Conservation (phyloP, 2,888 invertebrate genomes). For the Drosophila multiciliata region DNA sequence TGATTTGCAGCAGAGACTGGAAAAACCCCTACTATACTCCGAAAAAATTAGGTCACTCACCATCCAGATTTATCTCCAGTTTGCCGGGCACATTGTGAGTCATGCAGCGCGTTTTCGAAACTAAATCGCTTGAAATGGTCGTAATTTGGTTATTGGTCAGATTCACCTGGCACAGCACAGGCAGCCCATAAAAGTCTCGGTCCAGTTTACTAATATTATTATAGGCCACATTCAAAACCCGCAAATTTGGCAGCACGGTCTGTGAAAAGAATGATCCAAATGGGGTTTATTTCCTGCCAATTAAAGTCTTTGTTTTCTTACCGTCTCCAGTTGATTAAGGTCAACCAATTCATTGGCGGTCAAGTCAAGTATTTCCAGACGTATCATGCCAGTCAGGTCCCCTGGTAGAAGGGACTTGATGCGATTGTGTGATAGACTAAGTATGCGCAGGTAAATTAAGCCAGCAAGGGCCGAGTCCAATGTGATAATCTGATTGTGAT, state of each 20-base stretch:
- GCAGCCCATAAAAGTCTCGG: conserved; percentile 93
- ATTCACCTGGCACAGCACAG: conserved; percentile 92
- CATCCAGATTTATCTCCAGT: conserved; percentile 91
- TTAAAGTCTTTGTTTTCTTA: conserved; percentile 81
- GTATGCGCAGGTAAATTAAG: conserved; percentile 89
- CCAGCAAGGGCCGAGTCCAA: conserved; percentile 92
- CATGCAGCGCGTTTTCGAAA: conserved; percentile 92
- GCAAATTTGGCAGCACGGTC: conserved; percentile 92
- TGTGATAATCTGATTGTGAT: conserved; percentile 90
- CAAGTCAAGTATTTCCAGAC: conserved; percentile 90
- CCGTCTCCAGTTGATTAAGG: conserved; percentile 93
- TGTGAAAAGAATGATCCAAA: conserved; percentile 79
- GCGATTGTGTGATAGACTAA: conserved; percentile 91
- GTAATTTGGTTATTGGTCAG: conserved; percentile 91
- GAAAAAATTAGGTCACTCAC: conserved; percentile 85
- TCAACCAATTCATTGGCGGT: conserved; percentile 91
- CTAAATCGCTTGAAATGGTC: conserved; percentile 90
- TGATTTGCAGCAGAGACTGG: neutral
- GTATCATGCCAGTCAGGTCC: conserved; percentile 91
- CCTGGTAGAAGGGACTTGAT: conserved; percentile 90
- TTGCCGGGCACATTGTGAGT: conserved; percentile 90
- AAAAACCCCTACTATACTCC: neutral
- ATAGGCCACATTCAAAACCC: conserved; percentile 91
- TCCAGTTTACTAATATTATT: conserved; percentile 91
- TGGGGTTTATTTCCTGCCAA: neutral